A percentile compares a stretch with the other conserved stretches of the same genome.
Evolutionary conservation across 2,797 vertebrate species (phyloP).

Genomic region (Cyclopterus lumpus): DNA sequence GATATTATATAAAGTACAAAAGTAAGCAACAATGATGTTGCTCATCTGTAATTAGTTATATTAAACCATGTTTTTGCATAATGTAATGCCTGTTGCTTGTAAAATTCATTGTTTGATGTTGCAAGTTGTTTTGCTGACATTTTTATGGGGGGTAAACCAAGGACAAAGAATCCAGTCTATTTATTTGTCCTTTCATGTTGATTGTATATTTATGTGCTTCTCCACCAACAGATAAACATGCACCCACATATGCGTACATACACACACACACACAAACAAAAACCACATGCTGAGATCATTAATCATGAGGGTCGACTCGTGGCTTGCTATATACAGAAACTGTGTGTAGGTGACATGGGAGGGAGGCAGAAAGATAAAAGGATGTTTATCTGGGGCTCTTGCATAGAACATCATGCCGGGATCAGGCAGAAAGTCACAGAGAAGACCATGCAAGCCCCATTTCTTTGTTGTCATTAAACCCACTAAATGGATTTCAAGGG

Average conservation of each 20-base stretch:
- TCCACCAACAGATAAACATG: constrained; percentile 36
- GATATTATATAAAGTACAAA: constrained; percentile 1
- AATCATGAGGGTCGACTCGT: constrained; percentile 61
- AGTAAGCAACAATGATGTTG: neutral
- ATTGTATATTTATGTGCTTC: constrained; percentile 40
- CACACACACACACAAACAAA: constrained; percentile 6
- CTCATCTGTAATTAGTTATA: constrained; percentile 8
- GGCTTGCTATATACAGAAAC: constrained; percentile 29
- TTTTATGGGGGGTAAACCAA: constrained; percentile 41
- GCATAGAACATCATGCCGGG: constrained; percentile 66
- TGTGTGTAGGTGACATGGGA: constrained; percentile 55
- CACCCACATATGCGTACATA: neutral
- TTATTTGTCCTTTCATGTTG: constrained; percentile 22
- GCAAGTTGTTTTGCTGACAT: constrained; percentile 14
- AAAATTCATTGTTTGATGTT: constrained; percentile 7
- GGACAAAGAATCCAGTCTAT: constrained; percentile 23
- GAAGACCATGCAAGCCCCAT: neutral
- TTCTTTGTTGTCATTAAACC: constrained; percentile 42
- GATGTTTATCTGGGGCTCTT: constrained; percentile 68
- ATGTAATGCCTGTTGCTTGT: constrained; percentile 1
- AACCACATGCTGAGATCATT: constrained; percentile 58
- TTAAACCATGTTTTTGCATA: neutral
- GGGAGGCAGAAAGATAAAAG: constrained; percentile 60
- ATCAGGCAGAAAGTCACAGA: constrained; percentile 39
- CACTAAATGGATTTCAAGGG: constrained; percentile 18